phyloP scores from a whole-genome alignment of 37 sponge, comb jelly and placozoan species.

The Cladorhizidae sp. region DNA sequence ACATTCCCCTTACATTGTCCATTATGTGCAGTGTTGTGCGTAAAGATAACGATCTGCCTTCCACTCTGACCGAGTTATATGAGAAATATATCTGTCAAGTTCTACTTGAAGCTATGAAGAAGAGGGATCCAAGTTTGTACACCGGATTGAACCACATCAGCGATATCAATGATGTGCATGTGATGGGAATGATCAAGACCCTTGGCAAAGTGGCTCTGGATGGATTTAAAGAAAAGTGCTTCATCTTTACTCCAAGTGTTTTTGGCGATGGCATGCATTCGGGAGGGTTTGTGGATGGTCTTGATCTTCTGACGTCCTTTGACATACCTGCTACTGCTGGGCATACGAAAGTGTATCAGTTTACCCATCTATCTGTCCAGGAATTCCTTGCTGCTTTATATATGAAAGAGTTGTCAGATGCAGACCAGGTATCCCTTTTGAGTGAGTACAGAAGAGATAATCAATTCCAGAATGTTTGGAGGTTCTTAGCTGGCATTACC shows the following conservation, averaged over 20 bases:
- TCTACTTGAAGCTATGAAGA: conserved; percentile 11
- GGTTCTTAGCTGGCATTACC: conserved; percentile 29
- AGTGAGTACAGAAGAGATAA: conserved; percentile 20
- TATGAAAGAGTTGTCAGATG: neutral
- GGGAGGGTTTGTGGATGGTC: neutral
- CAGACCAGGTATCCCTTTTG: neutral
- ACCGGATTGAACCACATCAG: neutral
- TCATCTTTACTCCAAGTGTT: conserved; percentile 6
- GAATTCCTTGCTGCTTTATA: conserved; percentile 20
- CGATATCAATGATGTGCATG: neutral
- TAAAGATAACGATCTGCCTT: conserved; percentile 1
- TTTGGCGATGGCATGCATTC: neutral
- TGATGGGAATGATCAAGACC: neutral
- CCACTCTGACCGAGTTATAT: conserved; percentile 36
- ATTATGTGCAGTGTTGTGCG: conserved; percentile 26
- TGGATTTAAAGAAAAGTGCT: conserved; percentile 20
- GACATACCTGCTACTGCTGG: conserved; percentile 8
- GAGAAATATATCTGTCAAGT: conserved; percentile 16
- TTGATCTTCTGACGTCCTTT: conserved; percentile 4
- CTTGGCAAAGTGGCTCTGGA: conserved; percentile 30
- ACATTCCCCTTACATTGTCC: conserved; percentile 37
- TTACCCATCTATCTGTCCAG: conserved; percentile 24
- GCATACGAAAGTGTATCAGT: conserved; percentile 13
- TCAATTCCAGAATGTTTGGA: conserved; percentile 51
- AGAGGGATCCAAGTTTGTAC: neutral